Evolutionary conservation across 2,797 vertebrate species (phyloP).

Genomic region (Apogon hyalosoma): DNA sequence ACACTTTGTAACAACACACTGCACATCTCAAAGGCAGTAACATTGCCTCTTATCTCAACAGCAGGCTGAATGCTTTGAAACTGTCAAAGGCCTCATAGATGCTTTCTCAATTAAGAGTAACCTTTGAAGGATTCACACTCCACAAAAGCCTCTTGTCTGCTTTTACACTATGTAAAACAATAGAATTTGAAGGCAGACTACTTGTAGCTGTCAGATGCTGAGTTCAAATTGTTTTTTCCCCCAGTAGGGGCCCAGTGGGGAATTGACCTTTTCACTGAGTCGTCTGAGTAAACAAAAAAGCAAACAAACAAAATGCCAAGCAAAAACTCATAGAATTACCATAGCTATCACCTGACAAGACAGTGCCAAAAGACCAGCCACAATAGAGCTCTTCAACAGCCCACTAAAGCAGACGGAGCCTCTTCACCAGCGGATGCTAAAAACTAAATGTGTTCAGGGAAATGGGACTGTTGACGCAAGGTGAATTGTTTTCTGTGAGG

Average conservation of each 20-base stretch:
- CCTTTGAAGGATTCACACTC: slow-evolving; percentile 59
- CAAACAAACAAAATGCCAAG: slow-evolving; percentile 50
- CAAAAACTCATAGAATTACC: slow-evolving; percentile 33
- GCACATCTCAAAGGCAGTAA: slow-evolving; percentile 37
- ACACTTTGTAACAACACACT: slow-evolving; percentile 45
- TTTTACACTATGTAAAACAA: slow-evolving; percentile 61
- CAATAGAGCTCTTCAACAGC: slow-evolving; percentile 26
- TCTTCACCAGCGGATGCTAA: slow-evolving; percentile 21
- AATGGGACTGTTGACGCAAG: not conserved
- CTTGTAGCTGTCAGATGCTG: slow-evolving; percentile 64
- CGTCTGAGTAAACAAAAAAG: slow-evolving; percentile 56
- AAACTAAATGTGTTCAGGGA: slow-evolving; percentile 26
- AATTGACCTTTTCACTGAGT: slow-evolving; percentile 72
- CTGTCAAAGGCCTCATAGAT: slow-evolving; percentile 58
- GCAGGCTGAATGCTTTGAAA: slow-evolving; percentile 52
- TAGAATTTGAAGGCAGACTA: slow-evolving; percentile 34
- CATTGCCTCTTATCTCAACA: slow-evolving; percentile 60
- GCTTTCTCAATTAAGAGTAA: slow-evolving; percentile 74
- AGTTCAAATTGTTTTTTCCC: slow-evolving; percentile 47
- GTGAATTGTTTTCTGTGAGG: not conserved
- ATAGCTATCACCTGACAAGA: slow-evolving; percentile 17
- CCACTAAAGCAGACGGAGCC: slow-evolving; percentile 11
- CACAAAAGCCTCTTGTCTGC: slow-evolving; percentile 53
- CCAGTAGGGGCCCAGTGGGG: slow-evolving; percentile 19
- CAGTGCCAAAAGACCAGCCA: slow-evolving; percentile 24